These are phyloP conservation scores for Tragulus kanchil DNA, from an alignment of 2,113 vertebrate species.

Conservation along the genomic window DNA sequence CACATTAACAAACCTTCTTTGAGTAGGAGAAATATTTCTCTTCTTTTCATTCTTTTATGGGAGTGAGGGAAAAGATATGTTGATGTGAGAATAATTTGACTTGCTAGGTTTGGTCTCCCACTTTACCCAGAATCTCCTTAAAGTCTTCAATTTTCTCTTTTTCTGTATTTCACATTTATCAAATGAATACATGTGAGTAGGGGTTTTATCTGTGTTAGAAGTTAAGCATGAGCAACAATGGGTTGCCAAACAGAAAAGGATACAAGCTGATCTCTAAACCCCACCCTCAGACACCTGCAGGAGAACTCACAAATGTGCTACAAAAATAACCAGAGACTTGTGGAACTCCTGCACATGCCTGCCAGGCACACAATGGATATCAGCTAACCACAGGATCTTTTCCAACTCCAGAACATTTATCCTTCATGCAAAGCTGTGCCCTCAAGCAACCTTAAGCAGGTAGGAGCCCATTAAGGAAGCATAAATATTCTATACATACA, in stretches of 20 bases:
- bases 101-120: neutral
- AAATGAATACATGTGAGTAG: neutral
- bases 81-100: neutral
- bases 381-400: neutral
- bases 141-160: neutral
- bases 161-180: constrained; percentile 1
- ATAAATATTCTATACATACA: neutral
- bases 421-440: neutral
- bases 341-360: neutral
- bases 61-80: neutral
- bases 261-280: neutral
- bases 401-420: neutral
- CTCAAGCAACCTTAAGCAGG: neutral
- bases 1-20: neutral
- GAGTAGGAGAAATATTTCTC: neutral
- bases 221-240: neutral
- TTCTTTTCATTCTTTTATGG: neutral
- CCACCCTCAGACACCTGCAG: neutral
- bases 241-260: neutral
- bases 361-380: neutral
- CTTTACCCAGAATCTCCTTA: neutral
- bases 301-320: neutral
- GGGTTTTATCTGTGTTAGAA: neutral
- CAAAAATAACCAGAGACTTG: neutral
- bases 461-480: neutral